Base-by-base conservation (phyloP, 1,140 invertebrate genomes). In the Prorops nasuta region DNA sequence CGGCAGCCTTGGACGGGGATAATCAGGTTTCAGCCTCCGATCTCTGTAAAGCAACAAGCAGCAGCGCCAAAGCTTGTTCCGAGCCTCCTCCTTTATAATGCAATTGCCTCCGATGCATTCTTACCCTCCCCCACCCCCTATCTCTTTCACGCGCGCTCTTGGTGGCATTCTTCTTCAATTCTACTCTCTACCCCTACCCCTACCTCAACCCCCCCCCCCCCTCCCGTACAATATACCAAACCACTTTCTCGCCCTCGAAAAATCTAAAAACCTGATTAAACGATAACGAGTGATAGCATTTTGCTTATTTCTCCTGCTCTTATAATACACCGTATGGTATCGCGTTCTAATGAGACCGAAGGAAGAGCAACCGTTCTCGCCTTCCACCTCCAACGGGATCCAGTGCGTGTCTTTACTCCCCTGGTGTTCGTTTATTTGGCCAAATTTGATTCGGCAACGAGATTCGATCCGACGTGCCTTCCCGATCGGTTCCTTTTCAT, bases 401-500 rank as follows among this genome's bases (percentile, higher is more conserved):
- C 22, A 17, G 49, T 22, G 44, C 39, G 21, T 18, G 15, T 38
- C 8, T 24, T 34, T 28, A 28, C 36, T 18, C 32, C 36, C 40
- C 46, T 49, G 37, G 40, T 39, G 40, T 32, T 66, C 60, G 55
- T 72, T 69, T 65, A 67, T 68, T 68, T 68, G 56, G 54, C 60
- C 62, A 69, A 71, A 72, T 71, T 68, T 68, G 68, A 72, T 72
- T 69, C 68, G 68, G 58, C 63, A 71, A 63, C 60, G 60, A 68
- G 68, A 72, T 66, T 56, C 62, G 60, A 72, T 72, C 68, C 64
- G 68, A 69, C 63, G 50, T 67, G n/a, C n/a, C n/a, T n/a, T n/a
- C 56, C 59, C 69, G 67, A 70, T 71, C 64, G 64, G 60, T 72
- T 68, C 66, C 69, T 70, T 56, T 63, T 49, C 44, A 24, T 39